phyloP scores from a whole-genome alignment of 2,797 vertebrate species.

The Falco biarmicus region DNA sequence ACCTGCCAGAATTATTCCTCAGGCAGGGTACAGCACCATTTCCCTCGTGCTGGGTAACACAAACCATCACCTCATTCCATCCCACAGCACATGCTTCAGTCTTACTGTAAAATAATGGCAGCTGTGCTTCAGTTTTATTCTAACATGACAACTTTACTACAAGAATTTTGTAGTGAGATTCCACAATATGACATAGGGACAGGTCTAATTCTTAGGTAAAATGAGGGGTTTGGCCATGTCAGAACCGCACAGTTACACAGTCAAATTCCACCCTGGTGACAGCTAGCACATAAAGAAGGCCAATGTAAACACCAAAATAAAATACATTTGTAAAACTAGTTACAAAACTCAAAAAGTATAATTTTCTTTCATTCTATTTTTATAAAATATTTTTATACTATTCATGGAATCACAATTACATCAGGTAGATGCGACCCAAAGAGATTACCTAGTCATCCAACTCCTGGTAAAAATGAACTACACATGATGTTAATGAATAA shows the following conservation, averaged over 20 bases:
- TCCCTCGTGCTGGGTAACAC: background rate
- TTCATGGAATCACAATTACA: background rate
- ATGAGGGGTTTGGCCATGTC: background rate
- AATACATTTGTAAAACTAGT: background rate
- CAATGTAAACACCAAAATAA: background rate
- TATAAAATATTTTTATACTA: background rate
- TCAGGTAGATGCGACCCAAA: background rate
- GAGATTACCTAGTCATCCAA: background rate
- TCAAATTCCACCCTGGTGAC: background rate
- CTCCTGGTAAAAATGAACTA: background rate
- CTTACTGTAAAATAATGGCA: background rate
- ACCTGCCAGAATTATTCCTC: background rate
- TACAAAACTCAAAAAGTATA: background rate
- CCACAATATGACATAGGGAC: background rate
- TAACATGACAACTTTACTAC: background rate
- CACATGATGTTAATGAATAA: background rate
- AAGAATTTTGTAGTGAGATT: background rate
- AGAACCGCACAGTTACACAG: background rate
- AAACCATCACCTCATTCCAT: background rate
- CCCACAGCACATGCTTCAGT: background rate
- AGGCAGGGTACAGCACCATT: background rate
- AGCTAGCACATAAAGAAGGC: background rate
- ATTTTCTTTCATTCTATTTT: background rate
- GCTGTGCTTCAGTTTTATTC: background rate
- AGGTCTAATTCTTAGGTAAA: background rate